Conservation (phyloP, 2,113 vertebrate species). For the Tachysurus vachellii region DNA sequence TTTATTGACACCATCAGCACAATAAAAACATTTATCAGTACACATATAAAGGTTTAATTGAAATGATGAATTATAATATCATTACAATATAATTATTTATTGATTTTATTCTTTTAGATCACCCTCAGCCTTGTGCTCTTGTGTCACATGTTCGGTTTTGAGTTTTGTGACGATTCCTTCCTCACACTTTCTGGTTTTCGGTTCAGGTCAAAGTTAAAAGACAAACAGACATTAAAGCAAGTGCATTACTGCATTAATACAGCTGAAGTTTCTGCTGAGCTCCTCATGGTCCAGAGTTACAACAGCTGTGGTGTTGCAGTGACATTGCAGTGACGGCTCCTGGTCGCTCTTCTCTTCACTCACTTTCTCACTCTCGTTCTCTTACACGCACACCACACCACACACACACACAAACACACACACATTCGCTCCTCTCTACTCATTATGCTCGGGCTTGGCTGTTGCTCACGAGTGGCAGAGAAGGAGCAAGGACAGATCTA, state of each 20-base stretch:
- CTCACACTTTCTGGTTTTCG: background rate
- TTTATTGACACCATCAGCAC: no score
- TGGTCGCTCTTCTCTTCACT: background rate
- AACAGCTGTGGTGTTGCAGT: background rate
- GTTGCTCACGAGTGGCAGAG: conserved; percentile 2
- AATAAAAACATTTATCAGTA: no score
- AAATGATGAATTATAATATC: background rate
- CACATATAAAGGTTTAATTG: background rate
- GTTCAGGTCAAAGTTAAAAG: background rate
- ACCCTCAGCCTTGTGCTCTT: background rate
- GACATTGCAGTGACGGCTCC: background rate
- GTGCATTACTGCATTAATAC: background rate
- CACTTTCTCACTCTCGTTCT: background rate
- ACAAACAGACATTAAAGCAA: background rate
- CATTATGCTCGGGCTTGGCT: conserved; percentile 19
- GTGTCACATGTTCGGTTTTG: background rate
- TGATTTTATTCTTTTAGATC: background rate
- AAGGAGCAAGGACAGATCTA: conserved; percentile 10
- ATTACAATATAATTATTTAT: background rate
- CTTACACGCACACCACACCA: background rate
- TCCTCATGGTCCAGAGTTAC: background rate
- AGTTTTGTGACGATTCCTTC: background rate
- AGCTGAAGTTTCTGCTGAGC: background rate
- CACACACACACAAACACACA: conserved; percentile 16
- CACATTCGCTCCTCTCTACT: background rate